Conservation (phyloP, 2,888 invertebrate genomes). For the Drosophila prolongata region DNA sequence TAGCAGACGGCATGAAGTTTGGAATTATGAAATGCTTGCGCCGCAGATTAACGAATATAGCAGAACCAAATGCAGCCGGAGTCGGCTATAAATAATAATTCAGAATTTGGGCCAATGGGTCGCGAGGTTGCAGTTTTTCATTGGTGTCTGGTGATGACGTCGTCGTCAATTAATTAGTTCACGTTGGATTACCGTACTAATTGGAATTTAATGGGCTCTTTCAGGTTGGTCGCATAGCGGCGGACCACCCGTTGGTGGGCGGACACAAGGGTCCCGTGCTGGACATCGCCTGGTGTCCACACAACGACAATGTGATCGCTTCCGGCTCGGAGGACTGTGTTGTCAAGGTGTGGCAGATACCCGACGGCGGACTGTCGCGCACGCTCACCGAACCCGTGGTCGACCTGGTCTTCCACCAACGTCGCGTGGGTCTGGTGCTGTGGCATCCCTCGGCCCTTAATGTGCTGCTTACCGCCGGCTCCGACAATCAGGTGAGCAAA, state of each 20-base stretch:
- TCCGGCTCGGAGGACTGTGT: slow-evolving; percentile 98
- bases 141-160: slow-evolving; percentile 11
- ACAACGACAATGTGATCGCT: slow-evolving; percentile 99
- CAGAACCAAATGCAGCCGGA: slow-evolving; percentile 7
- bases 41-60: slow-evolving; percentile 29
- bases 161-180: slow-evolving; percentile 12
- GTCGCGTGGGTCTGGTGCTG: slow-evolving; percentile 95
- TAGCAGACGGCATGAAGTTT: slow-evolving; percentile 24
- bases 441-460: slow-evolving; percentile 99
- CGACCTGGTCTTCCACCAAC: slow-evolving; percentile 95
- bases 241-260: slow-evolving; percentile 96
- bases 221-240: slow-evolving; percentile 96
- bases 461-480: slow-evolving; percentile 96
- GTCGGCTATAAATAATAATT: slow-evolving; percentile 47
- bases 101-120: slow-evolving; percentile 45
- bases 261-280: slow-evolving; percentile 98
- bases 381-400: slow-evolving; percentile 97
- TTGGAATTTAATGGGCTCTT: slow-evolving; percentile 45
- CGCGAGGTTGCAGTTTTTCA: slow-evolving; percentile 8
- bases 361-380: slow-evolving; percentile 94
- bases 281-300: slow-evolving; percentile 99
- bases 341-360: slow-evolving; percentile 98
- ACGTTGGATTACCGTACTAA: slow-evolving; percentile 13
- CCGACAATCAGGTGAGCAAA: slow-evolving; percentile 92
- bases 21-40: slow-evolving; percentile 24